Evolutionary conservation across 2,888 invertebrate species (phyloP).

Genomic region (Campoplex nolae): DNA sequence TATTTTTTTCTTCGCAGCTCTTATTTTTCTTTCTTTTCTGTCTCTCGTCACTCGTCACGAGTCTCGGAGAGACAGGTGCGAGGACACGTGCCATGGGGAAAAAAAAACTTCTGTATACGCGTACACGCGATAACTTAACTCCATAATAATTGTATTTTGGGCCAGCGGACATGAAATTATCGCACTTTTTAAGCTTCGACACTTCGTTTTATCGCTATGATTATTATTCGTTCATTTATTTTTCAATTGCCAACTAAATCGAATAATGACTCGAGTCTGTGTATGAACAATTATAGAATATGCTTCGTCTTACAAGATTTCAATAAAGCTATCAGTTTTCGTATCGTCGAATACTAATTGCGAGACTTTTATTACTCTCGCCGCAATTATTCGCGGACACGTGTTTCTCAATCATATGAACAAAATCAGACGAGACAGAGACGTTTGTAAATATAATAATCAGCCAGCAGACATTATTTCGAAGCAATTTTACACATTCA

Average conservation of each 20-base stretch:
- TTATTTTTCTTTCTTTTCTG: constrained; percentile 45
- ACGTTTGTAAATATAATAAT: not conserved
- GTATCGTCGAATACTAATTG: constrained; percentile 50
- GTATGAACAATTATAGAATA: not conserved
- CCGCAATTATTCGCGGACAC: not conserved
- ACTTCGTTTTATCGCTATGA: not conserved
- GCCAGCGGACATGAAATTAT: not conserved
- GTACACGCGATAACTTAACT: not conserved
- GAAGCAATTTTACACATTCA: constrained; percentile 8
- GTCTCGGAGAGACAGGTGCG: constrained; percentile 68
- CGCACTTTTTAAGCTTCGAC: not conserved
- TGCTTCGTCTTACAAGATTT: constrained; percentile 42
- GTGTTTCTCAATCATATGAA: not conserved
- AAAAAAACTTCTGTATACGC: constrained; percentile 9
- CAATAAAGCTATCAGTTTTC: constrained; percentile 17
- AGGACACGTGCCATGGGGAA: constrained; percentile 68
- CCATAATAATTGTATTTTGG: not conserved
- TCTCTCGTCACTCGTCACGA: constrained; percentile 36
- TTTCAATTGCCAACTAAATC: not conserved
- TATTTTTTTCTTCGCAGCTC: constrained; percentile 15
- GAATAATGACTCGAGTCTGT: not conserved
- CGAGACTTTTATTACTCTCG: constrained; percentile 23
- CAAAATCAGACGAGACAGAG: constrained; percentile 18
- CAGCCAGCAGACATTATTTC: constrained; percentile 17
- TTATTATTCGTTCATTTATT: not conserved